Evolutionary conservation across 2,797 vertebrate genomes (phyloP).

Genomic region (Karalla daura): DNA sequence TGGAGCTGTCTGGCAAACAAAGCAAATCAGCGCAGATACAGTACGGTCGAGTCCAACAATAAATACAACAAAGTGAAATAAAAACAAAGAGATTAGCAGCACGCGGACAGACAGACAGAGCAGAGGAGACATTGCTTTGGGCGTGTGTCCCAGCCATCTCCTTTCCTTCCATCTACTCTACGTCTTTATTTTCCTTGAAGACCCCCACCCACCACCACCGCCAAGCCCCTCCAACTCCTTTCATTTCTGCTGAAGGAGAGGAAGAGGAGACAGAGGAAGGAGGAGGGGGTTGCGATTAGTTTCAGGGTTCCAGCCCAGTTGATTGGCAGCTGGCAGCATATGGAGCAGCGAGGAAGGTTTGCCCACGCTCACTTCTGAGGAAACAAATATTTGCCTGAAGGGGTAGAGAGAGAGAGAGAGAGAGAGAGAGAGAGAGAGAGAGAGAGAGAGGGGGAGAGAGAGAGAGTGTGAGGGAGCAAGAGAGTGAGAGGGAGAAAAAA

Average conservation of each 20-base stretch:
- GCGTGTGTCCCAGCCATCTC: slow-evolving; percentile 47
- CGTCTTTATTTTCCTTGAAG: slow-evolving; percentile 63
- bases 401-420: slow-evolving; percentile 58
- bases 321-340: slow-evolving; percentile 96
- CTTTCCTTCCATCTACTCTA: slow-evolving; percentile 48
- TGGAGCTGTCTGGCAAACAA: slow-evolving; percentile 46
- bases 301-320: slow-evolving; percentile 84
- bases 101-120: slow-evolving; percentile 38
- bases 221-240: slow-evolving; percentile 40
- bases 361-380: slow-evolving; percentile 95
- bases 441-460: slow-evolving; percentile 78
- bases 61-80: slow-evolving; percentile 34
- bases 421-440: slow-evolving; percentile 66
- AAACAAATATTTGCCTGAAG: slow-evolving; percentile 97
- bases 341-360: slow-evolving; percentile 91
- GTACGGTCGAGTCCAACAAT: slow-evolving; percentile 34
- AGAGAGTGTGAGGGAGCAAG: too few relatives aligned
- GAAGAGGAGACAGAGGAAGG: slow-evolving; percentile 47
- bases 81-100: slow-evolving; percentile 33
- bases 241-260: slow-evolving; percentile 70
- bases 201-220: slow-evolving; percentile 20
- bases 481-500: slow-evolving; percentile 56
- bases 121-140: slow-evolving; percentile 47
- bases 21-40: slow-evolving; percentile 38
- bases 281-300: slow-evolving; percentile 65